A percentile compares a stretch with the other conserved stretches of the same genome.
Conservation (phyloP, 2,113 vertebrate species). For the Xiphorhynchus elegans region DNA sequence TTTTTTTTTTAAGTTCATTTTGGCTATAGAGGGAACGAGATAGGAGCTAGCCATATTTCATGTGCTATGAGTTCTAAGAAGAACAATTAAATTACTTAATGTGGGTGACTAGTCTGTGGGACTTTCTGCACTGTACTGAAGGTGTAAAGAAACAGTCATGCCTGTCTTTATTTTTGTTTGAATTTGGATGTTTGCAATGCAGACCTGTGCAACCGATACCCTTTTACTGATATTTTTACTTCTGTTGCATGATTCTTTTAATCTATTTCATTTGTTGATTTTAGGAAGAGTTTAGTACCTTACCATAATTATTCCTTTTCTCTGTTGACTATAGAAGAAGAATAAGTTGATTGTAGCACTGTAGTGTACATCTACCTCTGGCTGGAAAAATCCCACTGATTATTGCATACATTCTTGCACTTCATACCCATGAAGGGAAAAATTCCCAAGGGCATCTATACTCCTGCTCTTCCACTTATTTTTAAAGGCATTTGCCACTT, state of each 20-base stretch:
- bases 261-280: background rate
- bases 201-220: background rate
- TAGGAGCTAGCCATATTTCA: background rate
- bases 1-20: background rate
- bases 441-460: background rate
- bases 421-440: background rate
- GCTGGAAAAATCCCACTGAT: background rate
- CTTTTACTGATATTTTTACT: background rate
- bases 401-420: background rate
- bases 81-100: background rate
- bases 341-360: background rate
- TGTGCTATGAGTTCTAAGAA: background rate
- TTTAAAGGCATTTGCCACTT: background rate
- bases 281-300: background rate
- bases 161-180: background rate
- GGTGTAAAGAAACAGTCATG: background rate
- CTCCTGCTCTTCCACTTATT: accelerated
- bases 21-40: background rate
- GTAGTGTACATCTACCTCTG: background rate
- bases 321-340: background rate
- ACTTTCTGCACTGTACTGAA: background rate
- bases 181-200: background rate
- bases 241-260: background rate
- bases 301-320: background rate
- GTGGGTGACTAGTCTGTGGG: background rate